phyloP scores from a whole-genome alignment of 2,113 vertebrate species.

The Mirza zaza region DNA sequence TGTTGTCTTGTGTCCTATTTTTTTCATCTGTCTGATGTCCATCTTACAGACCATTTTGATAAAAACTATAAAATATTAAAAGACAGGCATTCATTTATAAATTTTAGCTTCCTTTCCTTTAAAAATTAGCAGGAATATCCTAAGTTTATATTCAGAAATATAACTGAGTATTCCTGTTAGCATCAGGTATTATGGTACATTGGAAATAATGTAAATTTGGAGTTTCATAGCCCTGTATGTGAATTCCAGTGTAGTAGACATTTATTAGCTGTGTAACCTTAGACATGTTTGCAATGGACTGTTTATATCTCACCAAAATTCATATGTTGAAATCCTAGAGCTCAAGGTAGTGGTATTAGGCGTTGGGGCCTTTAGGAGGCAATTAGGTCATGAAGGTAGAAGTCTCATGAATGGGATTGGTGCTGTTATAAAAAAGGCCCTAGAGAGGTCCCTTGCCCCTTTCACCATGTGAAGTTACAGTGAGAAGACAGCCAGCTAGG shows the following conservation, averaged over 20 bases:
- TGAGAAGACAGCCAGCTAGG: neutral
- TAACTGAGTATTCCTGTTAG: neutral
- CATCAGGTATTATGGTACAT: neutral
- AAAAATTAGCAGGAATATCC: neutral
- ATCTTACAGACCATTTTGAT: neutral
- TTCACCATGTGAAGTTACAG: neutral
- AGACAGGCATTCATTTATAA: neutral
- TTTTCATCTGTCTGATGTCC: neutral
- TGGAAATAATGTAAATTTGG: neutral
- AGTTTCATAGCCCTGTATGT: neutral
- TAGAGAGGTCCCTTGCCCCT: neutral
- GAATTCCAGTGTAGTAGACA: neutral
- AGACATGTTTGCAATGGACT: neutral
- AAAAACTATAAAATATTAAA: neutral
- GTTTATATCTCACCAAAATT: neutral
- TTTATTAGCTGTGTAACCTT: slow-evolving; percentile 22
- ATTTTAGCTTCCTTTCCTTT: slow-evolving; percentile 25
- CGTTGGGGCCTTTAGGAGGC: neutral
- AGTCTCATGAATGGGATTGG: neutral
- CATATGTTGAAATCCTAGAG: neutral
- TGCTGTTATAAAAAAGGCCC: neutral
- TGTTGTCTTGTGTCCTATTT: slow-evolving; percentile 15
- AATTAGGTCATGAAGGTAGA: neutral
- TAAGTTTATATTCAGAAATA: slow-evolving; percentile 1
- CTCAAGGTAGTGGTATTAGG: neutral